Percentiles rank a stretch among this genome's conserved stretches.
These are phyloP conservation scores for Drosophila nr. perissopoda DNA, from an alignment of 2,888 invertebrate species.

Conservation along the genomic window DNA sequence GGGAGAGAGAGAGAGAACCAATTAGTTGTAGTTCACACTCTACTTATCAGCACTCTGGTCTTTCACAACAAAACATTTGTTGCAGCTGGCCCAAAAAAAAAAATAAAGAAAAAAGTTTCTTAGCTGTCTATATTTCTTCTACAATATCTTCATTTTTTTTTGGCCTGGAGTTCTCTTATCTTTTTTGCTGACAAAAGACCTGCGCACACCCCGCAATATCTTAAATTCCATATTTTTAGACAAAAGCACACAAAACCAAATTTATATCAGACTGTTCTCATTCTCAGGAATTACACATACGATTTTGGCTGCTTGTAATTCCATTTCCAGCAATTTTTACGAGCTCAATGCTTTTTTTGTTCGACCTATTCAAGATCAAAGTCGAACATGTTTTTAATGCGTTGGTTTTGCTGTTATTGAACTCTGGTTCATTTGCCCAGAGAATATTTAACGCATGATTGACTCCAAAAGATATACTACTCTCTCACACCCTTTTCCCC, in stretches of 20 bases:
- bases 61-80: conserved; percentile 60
- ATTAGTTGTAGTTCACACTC: conserved; percentile 35
- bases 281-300: not conserved
- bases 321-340: conserved; percentile 7
- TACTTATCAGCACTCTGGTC: conserved; percentile 31
- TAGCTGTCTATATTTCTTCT: not conserved
- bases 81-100: conserved; percentile 28
- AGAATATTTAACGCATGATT: conserved; percentile 60
- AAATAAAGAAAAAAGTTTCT: not conserved
- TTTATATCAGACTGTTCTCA: not conserved
- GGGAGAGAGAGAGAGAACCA: not conserved
- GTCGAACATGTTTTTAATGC: conserved; percentile 42
- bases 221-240: not conserved
- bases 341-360: conserved; percentile 3
- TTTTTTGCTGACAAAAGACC: not conserved
- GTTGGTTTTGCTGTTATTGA: conserved; percentile 57
- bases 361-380: conserved; percentile 57
- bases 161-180: not conserved
- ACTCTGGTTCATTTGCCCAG: conserved; percentile 41
- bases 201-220: conserved; percentile 11
- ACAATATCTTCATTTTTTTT: not conserved
- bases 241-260: not conserved
- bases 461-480: conserved; percentile 38
- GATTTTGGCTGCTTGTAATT: conserved; percentile 11
- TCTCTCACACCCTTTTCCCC: conserved; percentile 9